These are phyloP conservation scores for Tiliacea aurago DNA, from an alignment of 2,888 invertebrate genomes.

Conservation along the genomic window DNA sequence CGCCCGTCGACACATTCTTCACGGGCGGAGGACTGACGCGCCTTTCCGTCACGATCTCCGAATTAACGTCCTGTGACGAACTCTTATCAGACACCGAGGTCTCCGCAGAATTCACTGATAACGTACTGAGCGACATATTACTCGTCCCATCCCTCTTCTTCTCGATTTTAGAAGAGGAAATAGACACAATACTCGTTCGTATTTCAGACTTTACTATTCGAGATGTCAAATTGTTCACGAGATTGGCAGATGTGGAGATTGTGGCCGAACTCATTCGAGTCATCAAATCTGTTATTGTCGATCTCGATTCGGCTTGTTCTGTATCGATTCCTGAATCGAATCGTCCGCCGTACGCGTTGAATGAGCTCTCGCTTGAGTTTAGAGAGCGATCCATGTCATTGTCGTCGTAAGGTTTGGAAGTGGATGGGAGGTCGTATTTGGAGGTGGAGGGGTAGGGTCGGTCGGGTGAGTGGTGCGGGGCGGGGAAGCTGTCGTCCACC, in stretches of 20 bases:
- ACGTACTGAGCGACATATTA: conserved; percentile 84
- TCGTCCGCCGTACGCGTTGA: conserved; percentile 84
- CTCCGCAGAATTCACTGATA: conserved; percentile 86
- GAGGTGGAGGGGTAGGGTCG: conserved; percentile 77
- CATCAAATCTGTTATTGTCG: conserved; percentile 84
- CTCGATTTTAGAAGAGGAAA: conserved; percentile 86
- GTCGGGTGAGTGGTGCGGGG: conserved; percentile 79
- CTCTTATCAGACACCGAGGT: conserved; percentile 86
- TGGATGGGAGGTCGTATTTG: conserved; percentile 82
- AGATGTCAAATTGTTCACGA: conserved; percentile 81
- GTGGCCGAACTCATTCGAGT: conserved; percentile 86
- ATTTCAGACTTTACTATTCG: conserved; percentile 85
- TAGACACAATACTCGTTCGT: conserved; percentile 84
- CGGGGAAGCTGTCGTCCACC: conserved; percentile 89
- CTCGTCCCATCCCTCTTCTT: conserved; percentile 80
- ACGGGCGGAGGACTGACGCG: conserved; percentile 83
- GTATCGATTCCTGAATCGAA: conserved; percentile 81
- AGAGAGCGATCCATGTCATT: conserved; percentile 84
- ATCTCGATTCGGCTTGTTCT: conserved; percentile 79
- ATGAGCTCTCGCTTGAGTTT: conserved; percentile 87
- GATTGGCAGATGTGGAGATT: conserved; percentile 80
- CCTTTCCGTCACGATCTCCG: conserved; percentile 86
- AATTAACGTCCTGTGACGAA: conserved; percentile 88
- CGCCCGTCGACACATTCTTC: conserved; percentile 92
- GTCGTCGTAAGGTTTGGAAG: conserved; percentile 84